Evolutionary conservation across 2,113 vertebrate genomes (phyloP).

Genomic region (Centropus unirufus): DNA sequence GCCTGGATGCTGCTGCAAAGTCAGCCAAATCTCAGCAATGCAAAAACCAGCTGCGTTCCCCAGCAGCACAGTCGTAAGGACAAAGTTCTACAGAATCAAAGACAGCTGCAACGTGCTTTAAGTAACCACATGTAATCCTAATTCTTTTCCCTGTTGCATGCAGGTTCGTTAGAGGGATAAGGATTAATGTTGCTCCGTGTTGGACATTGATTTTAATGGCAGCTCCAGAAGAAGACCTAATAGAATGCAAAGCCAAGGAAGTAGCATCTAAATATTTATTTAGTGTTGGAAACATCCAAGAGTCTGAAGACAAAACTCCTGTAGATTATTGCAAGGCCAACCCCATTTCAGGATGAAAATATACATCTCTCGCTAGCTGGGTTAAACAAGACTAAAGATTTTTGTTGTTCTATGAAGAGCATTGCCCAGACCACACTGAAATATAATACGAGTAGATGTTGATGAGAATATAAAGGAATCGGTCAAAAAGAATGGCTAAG

Average conservation of each 20-base stretch:
- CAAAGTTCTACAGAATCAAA: not conserved
- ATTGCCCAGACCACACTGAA: slow-evolving; percentile 51
- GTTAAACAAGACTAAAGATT: slow-evolving; percentile 39
- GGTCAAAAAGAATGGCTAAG: not conserved
- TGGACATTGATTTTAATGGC: not conserved
- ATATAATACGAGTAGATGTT: not conserved
- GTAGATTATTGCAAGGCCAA: not conserved
- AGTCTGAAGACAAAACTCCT: not conserved
- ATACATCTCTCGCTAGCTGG: not conserved
- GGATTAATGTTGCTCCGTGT: not conserved
- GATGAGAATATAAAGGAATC: slow-evolving; percentile 20
- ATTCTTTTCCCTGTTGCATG: not conserved
- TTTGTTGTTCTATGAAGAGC: slow-evolving; percentile 28
- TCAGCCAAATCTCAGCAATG: slow-evolving; percentile 20
- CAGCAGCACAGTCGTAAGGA: not conserved
- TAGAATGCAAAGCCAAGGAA: not conserved
- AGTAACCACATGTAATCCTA: not conserved
- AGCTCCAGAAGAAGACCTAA: not conserved
- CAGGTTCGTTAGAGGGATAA: not conserved
- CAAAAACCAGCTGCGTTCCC: slow-evolving; percentile 32
- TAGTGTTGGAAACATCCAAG: not conserved
- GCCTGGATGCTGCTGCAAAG: not conserved
- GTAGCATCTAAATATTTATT: not conserved
- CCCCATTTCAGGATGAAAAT: not conserved
- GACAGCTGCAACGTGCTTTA: not conserved